phyloP scores from a whole-genome alignment of 2,113 vertebrate species.

The Dendropsophus ebraccatus region DNA sequence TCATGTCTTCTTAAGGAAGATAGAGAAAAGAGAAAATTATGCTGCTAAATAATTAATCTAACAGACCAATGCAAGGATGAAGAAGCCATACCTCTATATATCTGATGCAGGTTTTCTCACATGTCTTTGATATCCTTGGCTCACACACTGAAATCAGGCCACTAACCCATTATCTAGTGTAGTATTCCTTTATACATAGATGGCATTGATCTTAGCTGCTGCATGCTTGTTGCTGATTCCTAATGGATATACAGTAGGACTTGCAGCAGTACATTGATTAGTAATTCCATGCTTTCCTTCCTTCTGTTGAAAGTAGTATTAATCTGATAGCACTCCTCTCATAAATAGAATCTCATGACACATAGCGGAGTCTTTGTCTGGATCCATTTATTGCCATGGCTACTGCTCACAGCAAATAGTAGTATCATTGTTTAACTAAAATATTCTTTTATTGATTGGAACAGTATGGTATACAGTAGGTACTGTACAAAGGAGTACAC shows the following conservation, averaged over 20 bases:
- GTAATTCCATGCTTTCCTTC: background rate
- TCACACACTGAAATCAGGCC: background rate
- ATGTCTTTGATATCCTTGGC: background rate
- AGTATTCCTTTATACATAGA: background rate
- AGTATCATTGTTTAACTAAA: background rate
- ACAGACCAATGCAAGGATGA: no score
- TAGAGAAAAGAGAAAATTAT: no score
- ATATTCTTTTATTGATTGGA: background rate
- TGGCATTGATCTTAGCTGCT: background rate
- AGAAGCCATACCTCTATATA: no score
- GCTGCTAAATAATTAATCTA: no score
- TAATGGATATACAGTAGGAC: background rate
- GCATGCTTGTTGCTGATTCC: background rate
- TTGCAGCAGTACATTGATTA: background rate
- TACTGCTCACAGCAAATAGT: constrained; percentile 6
- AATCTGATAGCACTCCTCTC: background rate
- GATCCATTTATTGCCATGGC: constrained; percentile 46
- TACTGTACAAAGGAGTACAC: background rate
- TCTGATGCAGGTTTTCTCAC: background rate
- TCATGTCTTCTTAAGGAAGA: no score
- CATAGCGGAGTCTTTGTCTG: constrained; percentile 5
- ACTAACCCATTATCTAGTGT: background rate
- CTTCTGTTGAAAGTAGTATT: background rate
- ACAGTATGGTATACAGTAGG: background rate
- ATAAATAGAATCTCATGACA: background rate